Percentiles rank a stretch among this genome's conserved stretches.
These are phyloP conservation scores for Crenichthys baileyi DNA, from an alignment of 2,797 vertebrate species.

Conservation along the genomic window DNA sequence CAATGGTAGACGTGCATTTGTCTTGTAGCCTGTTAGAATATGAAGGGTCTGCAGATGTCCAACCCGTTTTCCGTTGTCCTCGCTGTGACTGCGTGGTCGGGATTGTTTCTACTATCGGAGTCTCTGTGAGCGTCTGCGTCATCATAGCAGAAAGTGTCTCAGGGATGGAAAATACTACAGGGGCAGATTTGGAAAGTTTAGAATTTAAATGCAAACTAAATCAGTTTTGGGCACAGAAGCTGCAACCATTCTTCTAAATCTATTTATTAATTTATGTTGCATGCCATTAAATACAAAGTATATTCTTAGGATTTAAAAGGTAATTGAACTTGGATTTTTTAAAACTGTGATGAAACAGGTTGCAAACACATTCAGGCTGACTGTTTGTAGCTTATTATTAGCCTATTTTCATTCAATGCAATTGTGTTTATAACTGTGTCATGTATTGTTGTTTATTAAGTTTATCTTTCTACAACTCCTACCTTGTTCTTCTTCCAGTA, in stretches of 20 bases:
- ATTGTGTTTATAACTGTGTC: background rate
- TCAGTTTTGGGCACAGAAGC: background rate
- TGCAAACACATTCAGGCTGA: background rate
- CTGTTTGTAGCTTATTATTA: background rate
- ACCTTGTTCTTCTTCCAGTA: no score
- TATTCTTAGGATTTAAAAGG: background rate
- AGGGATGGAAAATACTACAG: background rate
- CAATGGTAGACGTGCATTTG: background rate
- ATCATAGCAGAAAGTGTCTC: background rate
- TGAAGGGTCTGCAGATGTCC: background rate
- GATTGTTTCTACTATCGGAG: background rate
- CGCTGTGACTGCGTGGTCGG: background rate
- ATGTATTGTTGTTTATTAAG: no score
- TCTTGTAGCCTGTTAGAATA: background rate
- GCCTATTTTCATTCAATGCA: background rate
- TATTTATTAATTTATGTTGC: background rate
- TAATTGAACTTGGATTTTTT: background rate
- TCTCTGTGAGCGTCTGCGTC: background rate
- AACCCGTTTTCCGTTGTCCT: constrained; percentile 5
- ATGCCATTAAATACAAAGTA: background rate
- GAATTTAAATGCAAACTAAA: background rate
- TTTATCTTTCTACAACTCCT: no score
- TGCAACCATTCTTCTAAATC: background rate
- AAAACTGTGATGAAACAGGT: background rate
- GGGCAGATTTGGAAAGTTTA: background rate